Conservation (phyloP, 2,797 vertebrate species). For the Telmatherina bonti region DNA sequence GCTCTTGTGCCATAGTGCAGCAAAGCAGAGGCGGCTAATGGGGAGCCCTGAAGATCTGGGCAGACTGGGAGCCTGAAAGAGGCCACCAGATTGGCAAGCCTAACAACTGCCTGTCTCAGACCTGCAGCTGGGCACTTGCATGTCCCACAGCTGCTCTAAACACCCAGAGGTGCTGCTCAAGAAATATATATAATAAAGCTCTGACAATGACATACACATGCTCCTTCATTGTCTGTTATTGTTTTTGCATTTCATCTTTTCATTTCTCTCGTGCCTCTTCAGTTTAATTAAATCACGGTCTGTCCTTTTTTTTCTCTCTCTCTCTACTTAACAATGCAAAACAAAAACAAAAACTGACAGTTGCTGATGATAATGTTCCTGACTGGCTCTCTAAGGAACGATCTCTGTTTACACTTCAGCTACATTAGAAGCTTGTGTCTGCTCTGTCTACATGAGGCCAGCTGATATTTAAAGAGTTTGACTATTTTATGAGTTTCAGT, state of each 20-base stretch:
- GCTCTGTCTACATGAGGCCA: slow-evolving; percentile 30
- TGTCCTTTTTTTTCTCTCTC: slow-evolving; percentile 20
- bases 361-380: slow-evolving; percentile 69
- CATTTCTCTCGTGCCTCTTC: slow-evolving; percentile 46
- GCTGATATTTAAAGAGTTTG: slow-evolving; percentile 61
- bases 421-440: slow-evolving; percentile 42
- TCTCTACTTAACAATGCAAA: slow-evolving; percentile 64
- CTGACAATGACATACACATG: slow-evolving; percentile 35
- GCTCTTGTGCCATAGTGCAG: slow-evolving; percentile 65
- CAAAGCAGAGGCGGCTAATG: slow-evolving; percentile 46
- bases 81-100: slow-evolving; percentile 71
- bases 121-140: slow-evolving; percentile 66
- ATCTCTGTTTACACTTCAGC: slow-evolving; percentile 68
- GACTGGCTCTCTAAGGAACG: slow-evolving; percentile 63
- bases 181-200: slow-evolving; percentile 29
- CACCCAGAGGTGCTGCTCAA: slow-evolving; percentile 58
- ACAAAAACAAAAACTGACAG: slow-evolving; percentile 64
- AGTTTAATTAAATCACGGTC: slow-evolving; percentile 72
- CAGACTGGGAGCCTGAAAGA: slow-evolving; percentile 63
- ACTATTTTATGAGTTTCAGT: slow-evolving; percentile 58
- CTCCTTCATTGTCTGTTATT: slow-evolving; percentile 53
- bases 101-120: slow-evolving; percentile 60
- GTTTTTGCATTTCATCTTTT: slow-evolving; percentile 16
- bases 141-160: slow-evolving; percentile 38
- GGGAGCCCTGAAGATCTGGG: slow-evolving; percentile 68